Conservation (phyloP, 2,113 vertebrate genomes). For the Ochotona curzoniae region DNA sequence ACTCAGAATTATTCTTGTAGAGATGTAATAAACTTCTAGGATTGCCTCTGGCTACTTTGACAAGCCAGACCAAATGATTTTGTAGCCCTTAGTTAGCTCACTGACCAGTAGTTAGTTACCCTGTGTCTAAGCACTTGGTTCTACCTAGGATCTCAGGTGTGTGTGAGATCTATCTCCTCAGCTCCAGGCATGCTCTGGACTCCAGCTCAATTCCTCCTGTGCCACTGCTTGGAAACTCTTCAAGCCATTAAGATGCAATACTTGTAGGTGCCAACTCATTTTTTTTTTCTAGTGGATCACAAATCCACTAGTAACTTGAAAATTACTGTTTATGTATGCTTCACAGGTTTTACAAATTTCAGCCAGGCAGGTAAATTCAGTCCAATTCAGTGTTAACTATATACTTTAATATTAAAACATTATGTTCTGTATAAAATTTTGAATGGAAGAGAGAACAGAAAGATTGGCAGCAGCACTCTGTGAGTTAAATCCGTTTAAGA, state of each 20-base stretch:
- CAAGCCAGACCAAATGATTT: no score
- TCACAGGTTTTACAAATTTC: not conserved
- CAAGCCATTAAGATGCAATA: no score
- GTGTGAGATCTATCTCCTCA: not conserved
- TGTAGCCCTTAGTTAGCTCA: no score
- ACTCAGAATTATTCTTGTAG: no score
- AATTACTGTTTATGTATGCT: not conserved
- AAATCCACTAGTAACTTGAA: not conserved
- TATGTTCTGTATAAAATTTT: not conserved
- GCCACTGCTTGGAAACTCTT: not conserved
- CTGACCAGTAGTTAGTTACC: no score
- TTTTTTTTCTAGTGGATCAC: not conserved
- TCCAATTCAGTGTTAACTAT: not conserved
- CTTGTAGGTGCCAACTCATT: not conserved
- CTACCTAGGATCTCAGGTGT: not conserved
- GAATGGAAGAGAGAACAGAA: not conserved
- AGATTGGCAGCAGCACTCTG: not conserved
- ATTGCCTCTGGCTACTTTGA: no score
- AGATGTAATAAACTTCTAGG: no score
- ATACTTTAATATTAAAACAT: constrained; percentile 1
- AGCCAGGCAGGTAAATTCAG: not conserved
- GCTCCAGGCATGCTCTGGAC: not conserved
- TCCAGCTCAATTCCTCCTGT: not conserved
- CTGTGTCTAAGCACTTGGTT: not conserved
- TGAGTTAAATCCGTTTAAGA: constrained; percentile 12